Evolutionary conservation across 2,113 vertebrate genomes (phyloP).

Genomic region (Reinhardtius hippoglossoides): DNA sequence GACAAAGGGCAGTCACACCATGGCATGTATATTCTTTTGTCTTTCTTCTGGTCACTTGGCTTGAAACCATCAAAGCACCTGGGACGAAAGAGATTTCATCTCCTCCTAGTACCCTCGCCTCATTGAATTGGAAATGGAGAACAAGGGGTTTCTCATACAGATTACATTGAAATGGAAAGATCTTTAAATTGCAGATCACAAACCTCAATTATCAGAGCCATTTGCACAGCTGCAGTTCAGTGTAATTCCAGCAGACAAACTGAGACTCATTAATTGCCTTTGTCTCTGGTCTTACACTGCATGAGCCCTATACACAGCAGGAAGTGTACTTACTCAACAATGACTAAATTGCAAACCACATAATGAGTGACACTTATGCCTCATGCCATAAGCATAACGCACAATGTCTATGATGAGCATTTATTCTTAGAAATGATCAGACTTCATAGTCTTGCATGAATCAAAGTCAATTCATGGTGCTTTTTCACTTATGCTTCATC

Average conservation of each 20-base stretch:
- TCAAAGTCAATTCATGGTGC: too few relatives aligned
- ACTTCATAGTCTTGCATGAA: too few relatives aligned
- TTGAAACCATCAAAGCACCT: slow-evolving; percentile 58
- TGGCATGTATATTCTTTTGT: slow-evolving; percentile 22
- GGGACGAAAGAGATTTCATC: slow-evolving; percentile 45
- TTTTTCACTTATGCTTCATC: too few relatives aligned
- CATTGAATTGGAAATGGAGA: slow-evolving; percentile 58
- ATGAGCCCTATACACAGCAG: too few relatives aligned
- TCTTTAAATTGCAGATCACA: slow-evolving; percentile 15
- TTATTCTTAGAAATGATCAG: too few relatives aligned
- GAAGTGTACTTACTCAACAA: too few relatives aligned
- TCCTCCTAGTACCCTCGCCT: slow-evolving; percentile 22
- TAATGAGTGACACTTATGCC: too few relatives aligned
- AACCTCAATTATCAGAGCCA: slow-evolving; percentile 17
- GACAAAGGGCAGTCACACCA: slow-evolving; percentile 42
- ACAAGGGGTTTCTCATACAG: slow-evolving; percentile 41
- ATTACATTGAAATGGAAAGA: slow-evolving; percentile 63
- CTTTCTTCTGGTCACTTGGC: slow-evolving; percentile 48
- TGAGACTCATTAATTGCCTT: slow-evolving; percentile 32
- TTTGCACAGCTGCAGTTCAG: slow-evolving; percentile 45
- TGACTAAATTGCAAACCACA: too few relatives aligned
- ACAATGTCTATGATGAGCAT: too few relatives aligned
- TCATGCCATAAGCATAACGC: too few relatives aligned
- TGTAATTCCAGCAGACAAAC: slow-evolving; percentile 46
- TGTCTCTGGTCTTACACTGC: neutral